phyloP scores from a whole-genome alignment of 2,888 invertebrate genomes.

The Drosophila atripex region DNA sequence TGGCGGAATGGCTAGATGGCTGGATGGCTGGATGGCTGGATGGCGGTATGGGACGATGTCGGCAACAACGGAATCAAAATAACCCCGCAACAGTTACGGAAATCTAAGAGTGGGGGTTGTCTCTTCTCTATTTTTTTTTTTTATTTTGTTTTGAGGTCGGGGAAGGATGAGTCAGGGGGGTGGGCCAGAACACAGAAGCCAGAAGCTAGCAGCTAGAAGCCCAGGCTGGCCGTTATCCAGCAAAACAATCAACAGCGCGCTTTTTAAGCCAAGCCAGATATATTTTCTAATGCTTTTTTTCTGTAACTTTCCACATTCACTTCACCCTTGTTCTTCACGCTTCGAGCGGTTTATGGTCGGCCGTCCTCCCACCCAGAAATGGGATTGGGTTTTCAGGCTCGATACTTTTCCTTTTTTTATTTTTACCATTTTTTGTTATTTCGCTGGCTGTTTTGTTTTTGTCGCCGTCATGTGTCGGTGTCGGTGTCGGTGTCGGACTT shows the following conservation, averaged over 20 bases:
- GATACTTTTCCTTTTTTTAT: constrained; percentile 32
- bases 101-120: neutral
- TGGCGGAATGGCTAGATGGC: constrained; percentile 16
- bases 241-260: constrained; percentile 78
- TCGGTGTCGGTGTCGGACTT: constrained; percentile 46
- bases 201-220: neutral
- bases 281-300: constrained; percentile 79
- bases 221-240: constrained; percentile 67
- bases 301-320: constrained; percentile 80
- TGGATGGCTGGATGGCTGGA: constrained; percentile 13
- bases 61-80: constrained; percentile 66
- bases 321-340: constrained; percentile 81
- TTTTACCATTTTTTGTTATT: constrained; percentile 6
- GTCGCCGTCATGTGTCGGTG: constrained; percentile 56
- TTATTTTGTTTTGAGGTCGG: neutral
- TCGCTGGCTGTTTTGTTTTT: constrained; percentile 23
- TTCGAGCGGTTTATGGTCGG: constrained; percentile 73
- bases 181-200: neutral
- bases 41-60: constrained; percentile 6
- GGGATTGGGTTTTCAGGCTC: constrained; percentile 55
- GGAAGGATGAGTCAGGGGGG: neutral
- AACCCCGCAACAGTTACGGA: constrained; percentile 51
- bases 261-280: constrained; percentile 77
- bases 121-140: neutral
- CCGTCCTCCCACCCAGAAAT: constrained; percentile 24